Conservation (phyloP, 2,888 invertebrate species). For the Pachydiplax longipennis region DNA sequence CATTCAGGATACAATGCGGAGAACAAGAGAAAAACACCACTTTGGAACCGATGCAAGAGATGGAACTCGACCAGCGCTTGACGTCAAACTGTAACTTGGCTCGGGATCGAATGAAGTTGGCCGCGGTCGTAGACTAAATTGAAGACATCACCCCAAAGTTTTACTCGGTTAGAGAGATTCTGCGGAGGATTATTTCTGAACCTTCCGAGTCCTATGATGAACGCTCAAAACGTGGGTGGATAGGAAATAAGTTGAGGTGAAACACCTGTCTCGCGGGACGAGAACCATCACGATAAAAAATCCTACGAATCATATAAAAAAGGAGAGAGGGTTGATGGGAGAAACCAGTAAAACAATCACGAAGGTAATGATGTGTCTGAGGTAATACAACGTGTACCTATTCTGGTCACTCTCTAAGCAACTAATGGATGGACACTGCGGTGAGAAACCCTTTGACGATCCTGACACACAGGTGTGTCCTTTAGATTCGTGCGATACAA, state of each 20-base stretch:
- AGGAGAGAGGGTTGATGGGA: too few relatives aligned
- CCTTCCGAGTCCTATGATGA: too few relatives aligned
- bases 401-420: neutral
- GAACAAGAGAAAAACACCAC: neutral
- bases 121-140: neutral
- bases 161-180: neutral
- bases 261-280: too few relatives aligned
- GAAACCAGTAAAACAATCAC: too few relatives aligned
- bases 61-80: neutral
- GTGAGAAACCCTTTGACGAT: neutral
- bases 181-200: neutral
- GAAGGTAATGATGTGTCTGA: too few relatives aligned
- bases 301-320: too few relatives aligned
- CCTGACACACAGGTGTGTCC: neutral
- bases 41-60: neutral
- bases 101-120: neutral
- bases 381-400: neutral
- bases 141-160: neutral
- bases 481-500: neutral
- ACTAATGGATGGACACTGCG: too few relatives aligned
- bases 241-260: too few relatives aligned
- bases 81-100: neutral
- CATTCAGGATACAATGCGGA: neutral
- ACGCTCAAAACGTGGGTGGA: too few relatives aligned
- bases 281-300: too few relatives aligned